Conservation (phyloP, 2,888 invertebrate genomes). For the Lypha dubia region DNA sequence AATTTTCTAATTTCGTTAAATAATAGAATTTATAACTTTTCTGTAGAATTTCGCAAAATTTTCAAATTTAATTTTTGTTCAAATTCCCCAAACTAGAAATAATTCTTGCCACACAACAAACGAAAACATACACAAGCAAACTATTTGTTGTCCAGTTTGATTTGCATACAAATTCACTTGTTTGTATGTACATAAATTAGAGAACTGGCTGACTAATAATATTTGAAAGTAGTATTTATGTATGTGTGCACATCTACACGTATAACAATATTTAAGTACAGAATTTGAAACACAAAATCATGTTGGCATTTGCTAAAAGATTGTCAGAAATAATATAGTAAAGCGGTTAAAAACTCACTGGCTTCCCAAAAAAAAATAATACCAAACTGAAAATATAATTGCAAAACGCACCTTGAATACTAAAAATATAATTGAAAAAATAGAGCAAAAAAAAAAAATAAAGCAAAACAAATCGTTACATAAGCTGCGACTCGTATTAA, state of each 20-base stretch:
- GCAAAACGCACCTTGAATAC: neutral
- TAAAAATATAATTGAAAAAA: neutral
- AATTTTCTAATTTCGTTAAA: neutral
- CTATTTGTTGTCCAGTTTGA: neutral
- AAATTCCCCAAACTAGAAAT: neutral
- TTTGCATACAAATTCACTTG: no score
- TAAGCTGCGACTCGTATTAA: constrained; percentile 5
- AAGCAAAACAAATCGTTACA: constrained; percentile 14
- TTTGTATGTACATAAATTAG: constrained; percentile 39
- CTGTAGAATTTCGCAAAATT: neutral
- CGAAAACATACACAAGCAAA: no score
- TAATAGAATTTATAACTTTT: neutral
- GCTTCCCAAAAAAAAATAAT: neutral
- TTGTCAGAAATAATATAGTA: constrained; percentile 7
- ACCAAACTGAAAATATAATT: neutral
- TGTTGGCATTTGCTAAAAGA: constrained; percentile 23
- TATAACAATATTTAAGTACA: neutral
- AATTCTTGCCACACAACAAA: neutral
- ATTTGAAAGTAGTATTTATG: neutral
- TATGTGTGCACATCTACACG: neutral
- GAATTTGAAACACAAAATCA: constrained; percentile 26
- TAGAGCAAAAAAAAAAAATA: neutral
- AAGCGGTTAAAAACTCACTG: neutral
- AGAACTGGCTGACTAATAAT: neutral
- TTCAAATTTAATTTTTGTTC: constrained; percentile 19